These are phyloP conservation scores for Tholera decimalis DNA, from an alignment of 2,888 invertebrate genomes.

Conservation along the genomic window DNA sequence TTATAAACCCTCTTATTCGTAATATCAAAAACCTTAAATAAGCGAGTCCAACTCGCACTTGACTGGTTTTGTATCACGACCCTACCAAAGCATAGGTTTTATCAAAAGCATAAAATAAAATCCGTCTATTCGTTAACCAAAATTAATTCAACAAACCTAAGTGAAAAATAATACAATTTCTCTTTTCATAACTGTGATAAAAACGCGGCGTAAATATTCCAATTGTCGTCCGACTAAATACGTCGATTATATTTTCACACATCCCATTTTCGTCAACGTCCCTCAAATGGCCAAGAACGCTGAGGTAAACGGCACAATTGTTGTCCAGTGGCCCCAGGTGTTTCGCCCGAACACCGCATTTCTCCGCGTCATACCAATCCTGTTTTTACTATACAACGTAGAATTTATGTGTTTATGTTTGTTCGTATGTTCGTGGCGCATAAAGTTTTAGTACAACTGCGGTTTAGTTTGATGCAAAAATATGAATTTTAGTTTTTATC, in stretches of 20 bases:
- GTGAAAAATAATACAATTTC: constrained; percentile 6
- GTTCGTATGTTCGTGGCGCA: constrained; percentile 60
- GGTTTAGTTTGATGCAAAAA: constrained; percentile 75
- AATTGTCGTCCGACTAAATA: constrained; percentile 55
- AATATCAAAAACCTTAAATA: no score
- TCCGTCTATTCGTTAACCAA: not conserved
- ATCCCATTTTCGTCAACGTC: constrained; percentile 61
- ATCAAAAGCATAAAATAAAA: not conserved
- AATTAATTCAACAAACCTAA: not conserved
- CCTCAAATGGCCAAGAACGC: constrained; percentile 65
- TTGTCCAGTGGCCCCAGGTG: constrained; percentile 73
- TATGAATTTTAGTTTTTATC: constrained; percentile 81
- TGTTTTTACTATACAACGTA: constrained; percentile 73
- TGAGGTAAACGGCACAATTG: constrained; percentile 70
- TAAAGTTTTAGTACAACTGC: constrained; percentile 75
- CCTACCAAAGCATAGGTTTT: not conserved
- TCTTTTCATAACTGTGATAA: constrained; percentile 14
- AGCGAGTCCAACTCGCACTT: no score
- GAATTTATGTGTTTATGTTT: constrained; percentile 55
- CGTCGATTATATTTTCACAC: constrained; percentile 65
- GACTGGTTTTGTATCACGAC: not conserved
- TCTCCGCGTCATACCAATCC: constrained; percentile 79
- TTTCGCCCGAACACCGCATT: constrained; percentile 71
- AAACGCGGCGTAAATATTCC: constrained; percentile 54
- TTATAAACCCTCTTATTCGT: no score